Evolutionary conservation across 2,888 invertebrate species (phyloP), one percentile per base, ranked within the genome.

Genomic region (Tenthredo distinguenda): DNA sequence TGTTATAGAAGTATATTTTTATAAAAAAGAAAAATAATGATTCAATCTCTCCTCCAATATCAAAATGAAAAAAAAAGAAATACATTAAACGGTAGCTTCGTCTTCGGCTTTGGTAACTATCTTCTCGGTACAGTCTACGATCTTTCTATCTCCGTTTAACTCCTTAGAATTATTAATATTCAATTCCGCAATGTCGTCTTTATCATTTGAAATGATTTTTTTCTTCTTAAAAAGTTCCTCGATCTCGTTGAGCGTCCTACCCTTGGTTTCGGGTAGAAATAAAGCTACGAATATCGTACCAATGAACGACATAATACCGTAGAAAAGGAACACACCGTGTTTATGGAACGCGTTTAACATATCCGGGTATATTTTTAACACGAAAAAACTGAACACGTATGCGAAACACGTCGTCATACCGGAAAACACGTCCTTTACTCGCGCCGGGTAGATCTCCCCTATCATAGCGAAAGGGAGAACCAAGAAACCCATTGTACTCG

Each of bases 401-500:
- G 94, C 95, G 0, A 93, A 86, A 65, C 94, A 94, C 0, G 94
- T 93, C 0, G 94, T 94, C 1, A 94, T 82, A 0, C 95, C 95
- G 0, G 94, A 93, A 0, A 95, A 94, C 2, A 94, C 91, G 5
- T 95, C 95, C 47, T 95, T 93, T 0, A 95, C 94, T 83, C 94
- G 94, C 12, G 93, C 88, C 0, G 95, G 95, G 87, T 94, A 95
- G 7, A 95, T 92, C 88, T 95, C 95, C 0, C 95, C 95, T 0
- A 95, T 90, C 94, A 95, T 94, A 0, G 95, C 95, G 89, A 95
- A 95, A 0, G 95, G 95, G 4, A 95, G 88, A 0, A 95, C 94
- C n/a, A 95, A 90, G 87, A 95, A 95, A 0, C 95, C 95, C 0
- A 95, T 86, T 0, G 95, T 94, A 85, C 94, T 94, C 26, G 93